Base-by-base conservation (phyloP, 1,140 invertebrate species). In the Nixonia krombeini region DNA sequence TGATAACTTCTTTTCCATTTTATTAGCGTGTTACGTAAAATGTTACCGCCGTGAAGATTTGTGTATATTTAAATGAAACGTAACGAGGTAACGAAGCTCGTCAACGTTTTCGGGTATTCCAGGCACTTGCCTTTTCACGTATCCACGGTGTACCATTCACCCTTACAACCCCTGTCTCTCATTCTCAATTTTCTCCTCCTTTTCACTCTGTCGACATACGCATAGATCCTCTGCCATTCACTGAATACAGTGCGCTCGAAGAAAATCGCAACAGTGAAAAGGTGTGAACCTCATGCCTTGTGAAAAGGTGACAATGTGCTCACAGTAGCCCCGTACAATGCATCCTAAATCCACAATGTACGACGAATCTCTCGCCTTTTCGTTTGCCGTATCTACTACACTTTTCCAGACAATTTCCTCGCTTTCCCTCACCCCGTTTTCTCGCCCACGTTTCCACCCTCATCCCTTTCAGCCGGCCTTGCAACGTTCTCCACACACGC, bases 291-390 rank as follows among this genome's bases (percentile, higher is more conserved):
- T 79, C 75, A 50, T 51, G 44, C 62, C 35, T 70, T 79, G n/a
- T n/a, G 75, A 78, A 76, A 78, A 76, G 74, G 55, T 66, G 74
- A 83, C 81, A 82, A 83, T 84, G n/a, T n/a, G 66, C 70, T 58
- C 63, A 68, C 70, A 69, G 70, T 74, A 61, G 56, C 49, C 63
- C 58, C 70, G 51, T 64, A 80, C 77, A 75, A 74, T 81, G 75
- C 76, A 70, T 74, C 73, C 61, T 74, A 72, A 79, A 80, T 64
- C 78, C 79, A 82, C 80, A 82, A 77, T 82, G 73, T 75, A 68
- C 26, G 52, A 47, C 37, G 37, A 53, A 53, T 52, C 23, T 61
- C 56, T 50, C 59, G 23, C 23, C 45, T 28, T 49, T 28, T 47
- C 25, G 29, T 40, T 40, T 17, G 37, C 37, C 5, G 13, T 21